Base-by-base conservation (phyloP, 2,888 invertebrate genomes). In the Biston stratarius region DNA sequence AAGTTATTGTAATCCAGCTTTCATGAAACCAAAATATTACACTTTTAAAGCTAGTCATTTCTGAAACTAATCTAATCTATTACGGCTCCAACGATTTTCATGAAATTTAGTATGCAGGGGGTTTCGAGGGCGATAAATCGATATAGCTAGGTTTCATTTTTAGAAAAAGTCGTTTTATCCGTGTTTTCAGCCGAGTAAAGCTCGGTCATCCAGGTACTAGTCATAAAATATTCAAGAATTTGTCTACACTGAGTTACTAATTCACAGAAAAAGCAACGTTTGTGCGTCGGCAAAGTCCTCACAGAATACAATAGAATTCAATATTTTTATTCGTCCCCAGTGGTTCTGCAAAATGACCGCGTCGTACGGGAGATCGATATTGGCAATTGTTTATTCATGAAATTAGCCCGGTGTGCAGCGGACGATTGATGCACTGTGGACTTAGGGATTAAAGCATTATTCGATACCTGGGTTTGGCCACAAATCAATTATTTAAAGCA, bases 301-400 rank as follows among this genome's bases (percentile, higher is more conserved):
- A 15, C 47, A 49, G 51, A 56, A 56, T 61, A 49, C 58, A 67
- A 67, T 67, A 12, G 52, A 55, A 61, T 53, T 58, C 47, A 48
- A 68, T 72, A 74, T 71, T 69, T 60, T 34, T 62, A 73, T 77
- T 74, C 69, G 59, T 61, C 61, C 61, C 60, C 52, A 66, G 34
- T 11, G 69, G 71, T 80, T 79, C 76, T 45, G 70, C 75, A 79
- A 80, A 82, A 77, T 69, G 77, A 70, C 71, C 70, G 72, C 75
- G 72, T 76, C 65, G 69, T 76, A 77, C 73, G 70, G 69, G 66
- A 77, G 82, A 87, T 89, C 87, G 80, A 88, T 90, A 86, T 78
- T 81, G 74, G 70, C 69, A 80, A 82, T 86, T 80, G 76, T 76
- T 83, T 88, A 90, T 89, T 88, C 86, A 89, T 87, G 83, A 84